Evolutionary conservation across 2,888 invertebrate species (phyloP), one percentile per base, ranked within the genome.

Genomic region (Ennomos quercinarius): DNA sequence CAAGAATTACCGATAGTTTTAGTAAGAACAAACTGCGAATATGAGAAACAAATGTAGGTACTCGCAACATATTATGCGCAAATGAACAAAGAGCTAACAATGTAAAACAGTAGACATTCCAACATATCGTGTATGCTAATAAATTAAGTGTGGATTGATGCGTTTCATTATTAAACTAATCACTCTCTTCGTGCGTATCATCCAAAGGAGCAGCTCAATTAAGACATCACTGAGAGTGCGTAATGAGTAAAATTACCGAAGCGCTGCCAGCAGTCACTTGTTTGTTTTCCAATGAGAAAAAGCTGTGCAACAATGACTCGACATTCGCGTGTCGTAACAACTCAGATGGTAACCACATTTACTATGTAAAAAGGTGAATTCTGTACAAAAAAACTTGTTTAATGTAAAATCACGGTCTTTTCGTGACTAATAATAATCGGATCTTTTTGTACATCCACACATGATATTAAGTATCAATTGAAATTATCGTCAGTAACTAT

Each of bases 201-300:
- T 27, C 13, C 27, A 37, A 41, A 47, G 41, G 38, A 43, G 41
- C 41, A 42, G 27, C 42, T 47, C 43, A 51, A 51, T 46, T 42
- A 57, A 42, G 9, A 10, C 38, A 34, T 41, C 8, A 35, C 10
- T 10, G 8, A 12, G 13, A 12, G 13, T 39, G 38, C 42, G 51
- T 37, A 52, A 44, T 10, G 27, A 27, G 52, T 44, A 10, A 50
- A 42, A 50, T 13, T 13, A 41, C 13, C 38, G 37, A 52, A 38
- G 47, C 13, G 34, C 40, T 56, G 36, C 35, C 49, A 40, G 49
- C 35, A 10, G 10, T 27, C 27, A 27, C 12, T 13, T 12, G n/a
- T 12, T 37, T n/a, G 9, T 42, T 55, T 63, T 53, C 52, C 45
- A 62, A 63, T 54, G 49, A 42, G 48, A 46, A 50, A 58, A 61